These are phyloP conservation scores for Synanceia verrucosa DNA, from an alignment of 2,797 vertebrate species.

Conservation along the genomic window DNA sequence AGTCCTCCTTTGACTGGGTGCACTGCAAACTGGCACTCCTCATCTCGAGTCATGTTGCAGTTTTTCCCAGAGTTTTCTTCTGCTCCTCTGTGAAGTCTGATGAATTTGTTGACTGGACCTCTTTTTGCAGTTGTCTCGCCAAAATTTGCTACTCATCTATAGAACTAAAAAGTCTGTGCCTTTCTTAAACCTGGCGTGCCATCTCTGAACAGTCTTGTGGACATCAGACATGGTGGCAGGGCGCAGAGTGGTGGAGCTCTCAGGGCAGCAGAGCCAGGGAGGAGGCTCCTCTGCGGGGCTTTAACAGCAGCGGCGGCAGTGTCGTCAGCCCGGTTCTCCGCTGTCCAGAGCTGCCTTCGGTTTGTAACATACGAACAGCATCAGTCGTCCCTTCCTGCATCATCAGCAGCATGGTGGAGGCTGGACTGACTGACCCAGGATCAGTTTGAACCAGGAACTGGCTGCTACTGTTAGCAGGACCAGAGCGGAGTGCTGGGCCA, in stretches of 20 bases:
- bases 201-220: slow-evolving; percentile 90
- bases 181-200: slow-evolving; percentile 94
- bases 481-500: too few relatives aligned
- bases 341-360: slow-evolving; percentile 48
- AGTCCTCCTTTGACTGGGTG: slow-evolving; percentile 92
- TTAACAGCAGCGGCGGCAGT: slow-evolving; percentile 16
- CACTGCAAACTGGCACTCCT: slow-evolving; percentile 94
- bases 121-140: slow-evolving; percentile 96
- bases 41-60: slow-evolving; percentile 97
- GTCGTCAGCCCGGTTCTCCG: slow-evolving; percentile 49
- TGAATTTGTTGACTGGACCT: slow-evolving; percentile 91
- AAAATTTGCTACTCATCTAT: slow-evolving; percentile 98
- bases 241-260: slow-evolving; percentile 63
- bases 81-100: slow-evolving; percentile 96
- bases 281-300: slow-evolving; percentile 59
- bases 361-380: too few relatives aligned
- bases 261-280: slow-evolving; percentile 73
- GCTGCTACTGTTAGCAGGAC: too few relatives aligned
- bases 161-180: slow-evolving; percentile 97
- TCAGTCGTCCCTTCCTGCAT: too few relatives aligned
- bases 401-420: too few relatives aligned
- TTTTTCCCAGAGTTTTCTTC: slow-evolving; percentile 97
- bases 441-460: too few relatives aligned
- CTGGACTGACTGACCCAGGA: too few relatives aligned
- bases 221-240: slow-evolving; percentile 89